phyloP scores from a whole-genome alignment of 2,888 invertebrate genomes.

The Stramonita haemastoma region DNA sequence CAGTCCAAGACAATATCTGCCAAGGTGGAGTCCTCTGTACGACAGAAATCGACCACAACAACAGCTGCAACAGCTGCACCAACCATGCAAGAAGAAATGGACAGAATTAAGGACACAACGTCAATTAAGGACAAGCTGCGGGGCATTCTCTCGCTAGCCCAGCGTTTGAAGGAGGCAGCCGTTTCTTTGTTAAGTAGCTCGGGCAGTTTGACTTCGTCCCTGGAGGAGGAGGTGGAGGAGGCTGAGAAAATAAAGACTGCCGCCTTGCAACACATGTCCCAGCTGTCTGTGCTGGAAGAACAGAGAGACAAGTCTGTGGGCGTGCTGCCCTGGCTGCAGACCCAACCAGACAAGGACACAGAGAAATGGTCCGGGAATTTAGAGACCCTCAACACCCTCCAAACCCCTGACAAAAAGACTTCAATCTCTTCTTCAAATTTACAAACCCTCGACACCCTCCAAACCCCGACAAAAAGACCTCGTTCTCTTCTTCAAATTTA shows the following conservation, averaged over 20 bases:
- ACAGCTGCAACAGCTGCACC: not conserved
- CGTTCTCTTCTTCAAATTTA: no score
- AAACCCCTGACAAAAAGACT: not conserved
- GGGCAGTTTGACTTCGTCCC: not conserved
- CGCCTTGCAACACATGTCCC: not conserved
- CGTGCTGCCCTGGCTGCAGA: no score
- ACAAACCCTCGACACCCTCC: no score
- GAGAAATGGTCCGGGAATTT: no score
- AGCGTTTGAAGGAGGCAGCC: not conserved
- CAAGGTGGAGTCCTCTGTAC: not conserved
- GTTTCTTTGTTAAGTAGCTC: not conserved
- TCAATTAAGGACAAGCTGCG: not conserved
- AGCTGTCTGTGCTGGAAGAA: not conserved
- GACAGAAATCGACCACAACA: not conserved
- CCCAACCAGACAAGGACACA: no score
- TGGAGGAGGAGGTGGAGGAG: no score
- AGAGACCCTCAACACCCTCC: not conserved
- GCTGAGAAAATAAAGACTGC: not conserved
- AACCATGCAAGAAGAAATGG: not conserved
- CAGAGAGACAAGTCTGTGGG: no score
- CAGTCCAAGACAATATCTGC: not conserved
- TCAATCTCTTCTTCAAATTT: not conserved
- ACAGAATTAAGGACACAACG: no score
- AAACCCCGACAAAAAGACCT: no score
- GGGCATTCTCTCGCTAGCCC: not conserved